Base-by-base conservation (phyloP, 2,113 vertebrate species). In the Neomonachus schauinslandi region DNA sequence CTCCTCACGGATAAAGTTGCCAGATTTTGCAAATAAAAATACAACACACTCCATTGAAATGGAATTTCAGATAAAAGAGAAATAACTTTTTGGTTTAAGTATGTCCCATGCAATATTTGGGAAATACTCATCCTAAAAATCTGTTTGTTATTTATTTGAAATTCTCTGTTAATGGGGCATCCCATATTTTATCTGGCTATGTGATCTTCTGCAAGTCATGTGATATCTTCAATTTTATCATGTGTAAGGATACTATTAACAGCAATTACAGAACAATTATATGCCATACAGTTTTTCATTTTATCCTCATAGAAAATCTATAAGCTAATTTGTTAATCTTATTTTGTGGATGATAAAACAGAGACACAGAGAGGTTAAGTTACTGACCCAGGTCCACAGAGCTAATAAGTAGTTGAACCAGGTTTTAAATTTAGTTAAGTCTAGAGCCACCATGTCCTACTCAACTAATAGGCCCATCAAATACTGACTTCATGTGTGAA, bases 161-260 rank as follows among this genome's bases (percentile, higher is more conserved):
- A 92, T 88, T 72, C 28, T 26, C 24, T 71, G 69, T 87, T 33
- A 92, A 79, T 10, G 67, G 7, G 63, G 59, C 12, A n/a, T 71
- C 22, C 42, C 61, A 10, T 90, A 55, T 83, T 91, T 91, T 93
- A 49, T 39, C 51, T 92, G 83, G 79, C n/a, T 71, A 81, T 46
- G 42, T 5, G 31, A 76, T 46, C 57, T 93, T 96, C 8, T 28
- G 19, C 6, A 94, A 79, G 51, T 65, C 80, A 87, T 28, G 9
- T 67, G 46, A 57, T 42, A 93, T 16, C 74, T 97, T 95, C 28
- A 91, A 21, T 76, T 88, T 79, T 76, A 92, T 84, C 79, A 80
- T 49, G 19, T 63, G 3, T 13, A 74, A 95, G 53, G 79, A 57
- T 74, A 65, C 57, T 24, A 63, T 74, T 69, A 74, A 82, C 7